Evolutionary conservation across 2,113 vertebrate genomes (phyloP).

Genomic region (Campylorhamphus procurvoides): DNA sequence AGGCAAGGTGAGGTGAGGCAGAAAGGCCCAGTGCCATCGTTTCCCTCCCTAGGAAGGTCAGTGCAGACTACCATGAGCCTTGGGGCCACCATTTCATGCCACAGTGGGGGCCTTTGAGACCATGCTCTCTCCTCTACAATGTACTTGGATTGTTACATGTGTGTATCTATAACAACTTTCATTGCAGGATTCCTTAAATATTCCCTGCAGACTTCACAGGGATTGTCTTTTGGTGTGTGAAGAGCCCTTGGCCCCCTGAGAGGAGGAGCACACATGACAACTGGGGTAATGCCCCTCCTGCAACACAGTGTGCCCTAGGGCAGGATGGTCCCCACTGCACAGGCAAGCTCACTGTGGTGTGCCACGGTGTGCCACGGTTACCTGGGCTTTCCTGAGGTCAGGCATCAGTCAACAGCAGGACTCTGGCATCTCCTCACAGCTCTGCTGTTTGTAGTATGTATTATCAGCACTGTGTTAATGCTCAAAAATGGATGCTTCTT

Average conservation of each 20-base stretch:
- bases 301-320: accelerated
- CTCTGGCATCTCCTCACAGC: constrained; percentile 2
- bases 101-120: accelerated
- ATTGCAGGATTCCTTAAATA: background rate
- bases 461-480: background rate
- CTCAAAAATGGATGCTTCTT: constrained; percentile 1
- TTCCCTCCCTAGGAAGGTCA: background rate
- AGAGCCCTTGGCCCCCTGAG: background rate
- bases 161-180: background rate
- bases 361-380: accelerated
- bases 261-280: background rate
- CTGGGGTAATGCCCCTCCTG: background rate
- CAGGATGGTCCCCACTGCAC: background rate
- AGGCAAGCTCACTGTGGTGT: background rate
- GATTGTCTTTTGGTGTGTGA: background rate
- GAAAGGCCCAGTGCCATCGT: accelerated
- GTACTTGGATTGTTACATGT: background rate
- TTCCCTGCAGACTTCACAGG: background rate
- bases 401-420: background rate
- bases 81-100: background rate
- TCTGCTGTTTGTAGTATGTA: constrained; percentile 17
- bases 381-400: background rate
- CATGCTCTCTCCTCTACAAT: background rate
- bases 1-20: background rate
- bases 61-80: background rate